These are phyloP conservation scores for Idaea biselata DNA, from an alignment of 2,888 invertebrate genomes.

Conservation along the genomic window DNA sequence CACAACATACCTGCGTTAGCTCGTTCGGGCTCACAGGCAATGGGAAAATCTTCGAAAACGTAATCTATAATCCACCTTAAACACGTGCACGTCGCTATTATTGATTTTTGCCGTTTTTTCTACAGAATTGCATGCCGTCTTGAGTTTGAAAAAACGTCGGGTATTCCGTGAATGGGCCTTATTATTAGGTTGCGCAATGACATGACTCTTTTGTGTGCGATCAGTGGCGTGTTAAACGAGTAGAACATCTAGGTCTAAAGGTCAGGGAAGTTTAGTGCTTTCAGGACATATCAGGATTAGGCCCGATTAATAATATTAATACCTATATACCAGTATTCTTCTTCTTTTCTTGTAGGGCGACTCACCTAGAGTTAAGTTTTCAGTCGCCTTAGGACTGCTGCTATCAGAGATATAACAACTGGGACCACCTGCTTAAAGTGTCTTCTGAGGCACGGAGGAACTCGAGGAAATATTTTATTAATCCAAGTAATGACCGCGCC, in stretches of 20 bases:
- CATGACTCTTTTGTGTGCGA: constrained; percentile 63
- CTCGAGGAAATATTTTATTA: too few species aligned
- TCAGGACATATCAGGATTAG: too few species aligned
- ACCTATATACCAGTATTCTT: too few species aligned
- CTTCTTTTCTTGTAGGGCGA: too few species aligned
- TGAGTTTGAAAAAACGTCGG: constrained; percentile 73
- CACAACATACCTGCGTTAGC: constrained; percentile 64
- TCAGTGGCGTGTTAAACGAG: constrained; percentile 61
- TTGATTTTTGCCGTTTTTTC: constrained; percentile 80
- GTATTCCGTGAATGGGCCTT: constrained; percentile 73
- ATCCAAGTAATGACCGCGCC: too few species aligned
- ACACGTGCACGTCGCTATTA: constrained; percentile 78
- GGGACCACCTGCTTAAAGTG: too few species aligned
- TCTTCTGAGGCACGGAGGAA: too few species aligned
- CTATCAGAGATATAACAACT: too few species aligned
- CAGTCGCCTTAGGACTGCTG: too few species aligned
- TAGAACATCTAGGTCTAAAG: constrained; percentile 34
- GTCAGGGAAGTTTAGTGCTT: constrained; percentile 19
- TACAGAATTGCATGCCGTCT: constrained; percentile 73
- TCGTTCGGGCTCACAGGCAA: constrained; percentile 47
- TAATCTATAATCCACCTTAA: constrained; percentile 78
- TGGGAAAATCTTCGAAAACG: constrained; percentile 75
- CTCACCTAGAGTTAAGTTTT: too few species aligned
- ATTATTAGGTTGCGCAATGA: constrained; percentile 78
- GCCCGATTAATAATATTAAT: too few species aligned